Conservation (phyloP, 2,888 invertebrate genomes). For the Hoplodrina ambigua region DNA sequence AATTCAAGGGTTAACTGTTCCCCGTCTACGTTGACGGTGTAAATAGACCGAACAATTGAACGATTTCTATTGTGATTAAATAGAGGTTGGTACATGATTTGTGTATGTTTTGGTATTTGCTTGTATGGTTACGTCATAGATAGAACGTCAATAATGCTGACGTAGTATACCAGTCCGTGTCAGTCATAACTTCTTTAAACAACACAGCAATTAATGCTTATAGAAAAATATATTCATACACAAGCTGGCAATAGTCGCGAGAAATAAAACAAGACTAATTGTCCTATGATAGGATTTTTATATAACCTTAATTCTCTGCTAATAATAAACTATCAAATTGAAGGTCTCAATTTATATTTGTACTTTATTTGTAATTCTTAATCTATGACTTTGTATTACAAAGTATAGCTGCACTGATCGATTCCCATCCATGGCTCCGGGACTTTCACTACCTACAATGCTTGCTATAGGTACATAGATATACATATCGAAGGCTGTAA, state of each 20-base stretch:
- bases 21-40: conserved; percentile 72
- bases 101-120: conserved; percentile 31
- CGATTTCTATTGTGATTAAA: conserved; percentile 73
- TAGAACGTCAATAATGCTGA: background rate
- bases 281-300: background rate
- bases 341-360: conserved; percentile 10
- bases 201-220: background rate
- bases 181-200: background rate
- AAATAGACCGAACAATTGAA: conserved; percentile 77
- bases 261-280: background rate
- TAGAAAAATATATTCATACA: background rate
- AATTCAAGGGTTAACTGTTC: conserved; percentile 89
- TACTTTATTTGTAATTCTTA: background rate
- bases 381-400: conserved; percentile 29
- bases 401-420: conserved; percentile 49
- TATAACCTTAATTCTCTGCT: background rate
- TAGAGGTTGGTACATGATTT: conserved; percentile 47
- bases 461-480: conserved; percentile 68
- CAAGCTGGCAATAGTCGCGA: background rate
- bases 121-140: background rate
- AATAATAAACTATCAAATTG: background rate
- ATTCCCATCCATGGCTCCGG: conserved; percentile 49
- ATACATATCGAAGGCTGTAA: conserved; percentile 76
- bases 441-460: conserved; percentile 70
- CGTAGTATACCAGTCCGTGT: too few species aligned